phyloP scores from a whole-genome alignment of 1,140 invertebrate species.

The Megalopta genalis region DNA sequence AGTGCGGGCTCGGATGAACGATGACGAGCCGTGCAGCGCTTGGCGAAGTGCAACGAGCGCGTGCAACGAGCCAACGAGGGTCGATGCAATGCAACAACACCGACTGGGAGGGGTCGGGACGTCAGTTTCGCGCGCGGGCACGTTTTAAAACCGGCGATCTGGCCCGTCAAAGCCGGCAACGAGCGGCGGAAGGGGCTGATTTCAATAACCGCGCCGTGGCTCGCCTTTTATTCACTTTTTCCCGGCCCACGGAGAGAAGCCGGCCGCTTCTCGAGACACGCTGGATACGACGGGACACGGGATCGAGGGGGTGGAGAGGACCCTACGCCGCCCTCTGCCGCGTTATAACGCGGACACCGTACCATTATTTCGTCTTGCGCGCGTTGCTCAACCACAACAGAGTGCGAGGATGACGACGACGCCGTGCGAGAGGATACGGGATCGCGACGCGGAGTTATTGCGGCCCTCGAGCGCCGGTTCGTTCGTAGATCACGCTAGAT shows the following conservation, averaged over 20 bases:
- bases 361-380: conserved; percentile 70
- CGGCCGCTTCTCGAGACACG: neutral
- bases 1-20: neutral
- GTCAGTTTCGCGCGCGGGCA: conserved; percentile 69
- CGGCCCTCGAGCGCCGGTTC: conserved; percentile 27
- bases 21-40: neutral
- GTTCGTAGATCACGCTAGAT: conserved; percentile 19
- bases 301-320: conserved; percentile 45
- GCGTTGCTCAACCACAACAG: conserved; percentile 61
- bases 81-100: conserved; percentile 53
- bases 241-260: conserved; percentile 42
- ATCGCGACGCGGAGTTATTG: neutral
- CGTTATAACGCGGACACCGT: conserved; percentile 70
- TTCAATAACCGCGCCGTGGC: conserved; percentile 70
- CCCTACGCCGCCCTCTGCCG: conserved; percentile 54
- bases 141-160: conserved; percentile 58
- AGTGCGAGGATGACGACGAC: conserved; percentile 22
- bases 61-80: conserved; percentile 9
- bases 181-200: conserved; percentile 70
- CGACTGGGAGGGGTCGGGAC: conserved; percentile 72
- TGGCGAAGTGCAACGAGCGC: neutral
- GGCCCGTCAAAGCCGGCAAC: conserved; percentile 73
- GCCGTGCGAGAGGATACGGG: neutral
- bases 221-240: conserved; percentile 61
- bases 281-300: neutral